Conservation (phyloP, 2,888 invertebrate species). For the Sinhomidia bicolor region DNA sequence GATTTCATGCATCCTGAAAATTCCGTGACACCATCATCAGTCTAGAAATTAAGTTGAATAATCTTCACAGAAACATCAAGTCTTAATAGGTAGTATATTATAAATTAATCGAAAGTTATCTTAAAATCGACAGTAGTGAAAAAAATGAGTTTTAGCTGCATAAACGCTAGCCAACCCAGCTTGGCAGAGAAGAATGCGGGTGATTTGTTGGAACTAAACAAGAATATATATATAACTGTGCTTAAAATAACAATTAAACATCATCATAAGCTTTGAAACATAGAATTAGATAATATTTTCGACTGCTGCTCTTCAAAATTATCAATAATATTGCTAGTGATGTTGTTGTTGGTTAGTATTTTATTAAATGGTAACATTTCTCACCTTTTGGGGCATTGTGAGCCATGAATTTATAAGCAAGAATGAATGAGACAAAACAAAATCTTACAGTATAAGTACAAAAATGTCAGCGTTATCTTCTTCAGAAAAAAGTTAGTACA, state of each 20-base stretch:
- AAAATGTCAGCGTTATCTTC: not conserved
- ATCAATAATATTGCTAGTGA: not conserved
- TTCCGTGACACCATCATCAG: not conserved
- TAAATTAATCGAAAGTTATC: no score
- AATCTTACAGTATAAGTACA: conserved; percentile 11
- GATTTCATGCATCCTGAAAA: not conserved
- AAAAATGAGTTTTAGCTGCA: no score
- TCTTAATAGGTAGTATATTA: no score
- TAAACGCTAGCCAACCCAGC: no score
- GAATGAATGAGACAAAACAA: not conserved
- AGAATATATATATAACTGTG: no score
- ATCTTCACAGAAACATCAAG: conserved; percentile 13
- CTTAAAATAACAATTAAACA: no score
- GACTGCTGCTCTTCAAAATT: not conserved
- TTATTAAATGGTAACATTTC: conserved; percentile 65
- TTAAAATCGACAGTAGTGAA: not conserved
- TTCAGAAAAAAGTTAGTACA: not conserved
- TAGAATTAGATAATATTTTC: not conserved
- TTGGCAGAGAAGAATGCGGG: no score
- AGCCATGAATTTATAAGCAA: conserved; percentile 30
- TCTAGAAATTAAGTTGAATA: conserved; percentile 8
- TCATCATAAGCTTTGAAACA: not conserved
- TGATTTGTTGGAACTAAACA: no score
- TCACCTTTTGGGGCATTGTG: conserved; percentile 69
- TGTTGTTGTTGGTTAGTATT: conserved; percentile 17